Evolutionary conservation across 2,113 vertebrate species (phyloP).

Genomic region (Herpetotheres cachinnans): DNA sequence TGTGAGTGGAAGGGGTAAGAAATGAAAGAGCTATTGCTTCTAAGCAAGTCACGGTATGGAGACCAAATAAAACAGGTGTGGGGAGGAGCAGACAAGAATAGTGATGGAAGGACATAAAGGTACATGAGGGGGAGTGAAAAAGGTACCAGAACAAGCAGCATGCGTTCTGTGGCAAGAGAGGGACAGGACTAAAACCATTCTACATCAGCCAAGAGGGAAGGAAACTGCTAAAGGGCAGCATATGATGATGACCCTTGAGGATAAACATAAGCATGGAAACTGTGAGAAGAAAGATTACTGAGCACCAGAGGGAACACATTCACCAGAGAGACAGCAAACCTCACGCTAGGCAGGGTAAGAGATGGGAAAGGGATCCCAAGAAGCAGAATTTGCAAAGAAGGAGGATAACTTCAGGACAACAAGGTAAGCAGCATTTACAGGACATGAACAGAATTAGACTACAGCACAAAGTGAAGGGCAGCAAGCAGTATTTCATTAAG

Average conservation of each 20-base stretch:
- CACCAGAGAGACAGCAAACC: background rate
- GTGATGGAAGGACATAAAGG: background rate
- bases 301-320: background rate
- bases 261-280: background rate
- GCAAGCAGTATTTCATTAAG: background rate
- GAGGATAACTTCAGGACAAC: background rate
- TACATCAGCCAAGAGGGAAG: background rate
- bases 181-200: background rate
- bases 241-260: background rate
- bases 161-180: background rate
- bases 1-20: background rate
- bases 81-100: background rate
- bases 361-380: background rate
- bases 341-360: background rate
- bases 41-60: background rate
- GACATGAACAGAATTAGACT: background rate
- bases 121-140: background rate
- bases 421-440: background rate
- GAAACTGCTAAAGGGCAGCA: background rate
- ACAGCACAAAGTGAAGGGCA: background rate
- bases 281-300: background rate
- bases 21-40: background rate
- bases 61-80: background rate
- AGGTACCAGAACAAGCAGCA: background rate
- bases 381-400: background rate